These are phyloP conservation scores for Lophura nycthemera DNA, from an alignment of 2,113 vertebrate genomes.

Conservation along the genomic window DNA sequence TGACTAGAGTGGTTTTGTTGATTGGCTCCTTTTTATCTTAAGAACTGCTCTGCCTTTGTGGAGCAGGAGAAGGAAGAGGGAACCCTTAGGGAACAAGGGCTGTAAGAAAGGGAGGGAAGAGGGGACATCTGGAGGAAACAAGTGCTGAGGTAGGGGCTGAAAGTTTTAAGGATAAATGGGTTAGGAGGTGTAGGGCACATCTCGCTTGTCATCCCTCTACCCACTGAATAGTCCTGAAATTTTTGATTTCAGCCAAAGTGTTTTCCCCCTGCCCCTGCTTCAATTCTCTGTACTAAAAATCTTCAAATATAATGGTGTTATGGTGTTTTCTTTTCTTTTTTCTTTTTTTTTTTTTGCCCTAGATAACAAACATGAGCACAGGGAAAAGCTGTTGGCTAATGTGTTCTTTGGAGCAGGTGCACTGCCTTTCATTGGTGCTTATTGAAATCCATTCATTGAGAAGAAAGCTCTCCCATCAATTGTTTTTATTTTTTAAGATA, in stretches of 20 bases:
- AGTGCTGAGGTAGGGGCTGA: background rate
- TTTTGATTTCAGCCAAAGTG: background rate
- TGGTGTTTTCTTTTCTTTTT: background rate
- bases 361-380: background rate
- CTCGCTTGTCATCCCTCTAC: background rate
- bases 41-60: background rate
- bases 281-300: accelerated
- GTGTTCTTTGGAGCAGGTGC: background rate
- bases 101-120: background rate
- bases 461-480: background rate
- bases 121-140: too few species aligned
- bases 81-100: background rate
- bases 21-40: background rate
- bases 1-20: background rate
- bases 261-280: background rate
- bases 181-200: background rate
- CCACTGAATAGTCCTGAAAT: background rate
- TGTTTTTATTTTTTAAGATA: background rate
- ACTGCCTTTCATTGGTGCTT: background rate
- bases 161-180: background rate
- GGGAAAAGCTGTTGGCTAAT: background rate
- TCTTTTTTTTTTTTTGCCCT: background rate
- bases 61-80: background rate
- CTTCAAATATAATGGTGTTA: background rate
- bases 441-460: background rate